Base-by-base conservation (phyloP, 1,140 invertebrate species). In the Cyclargus thomasi region DNA sequence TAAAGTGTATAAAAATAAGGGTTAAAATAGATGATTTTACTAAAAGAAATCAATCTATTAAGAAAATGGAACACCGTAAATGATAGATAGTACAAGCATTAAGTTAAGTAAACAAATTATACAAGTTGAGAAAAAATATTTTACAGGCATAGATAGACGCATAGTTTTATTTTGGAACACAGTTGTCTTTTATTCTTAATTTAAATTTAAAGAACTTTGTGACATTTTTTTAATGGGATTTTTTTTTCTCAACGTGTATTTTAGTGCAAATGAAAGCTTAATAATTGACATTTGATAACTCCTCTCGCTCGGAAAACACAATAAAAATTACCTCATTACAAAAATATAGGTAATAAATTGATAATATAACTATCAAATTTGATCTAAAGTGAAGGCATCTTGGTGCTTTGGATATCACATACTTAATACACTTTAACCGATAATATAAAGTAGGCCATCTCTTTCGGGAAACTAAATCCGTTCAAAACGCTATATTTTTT, bases 311-410 rank as follows among this genome's bases (percentile, higher is more conserved):
- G 55, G 55, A 59, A 21, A 59, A 59, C 39, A 20, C 55, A 59
- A 8, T 59, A 59, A 59, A 7, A 22, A 59, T 59, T 59, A 59
- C 55, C 55, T 59, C 55, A 20, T 18, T 59, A 59, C 11, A 59
- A 59, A 59, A 59, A 59, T 59, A 59, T 59, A 59, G 55, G 18
- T 59, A 22, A 68, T 72, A 68, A 65, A 72, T 68, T 69, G 62
- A 70, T 69, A 68, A 70, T 74, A 75, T 68, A 74, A 64, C 71
- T 78, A 80, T 73, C 71, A 74, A 70, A 72, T 72, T 74, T 67
- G 78, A 78, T 68, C 70, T 74, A 74, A 73, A 74, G 70, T 81
- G 68, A 83, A 83, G 79, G 78, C 55, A 59, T 59, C 36, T 66
- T 70, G 80, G 78, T 82, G 73, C 64, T 69, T 62, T 53, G 71